These are phyloP conservation scores for Tiliqua scincoides DNA, from an alignment of 2,113 vertebrate species.

Conservation along the genomic window DNA sequence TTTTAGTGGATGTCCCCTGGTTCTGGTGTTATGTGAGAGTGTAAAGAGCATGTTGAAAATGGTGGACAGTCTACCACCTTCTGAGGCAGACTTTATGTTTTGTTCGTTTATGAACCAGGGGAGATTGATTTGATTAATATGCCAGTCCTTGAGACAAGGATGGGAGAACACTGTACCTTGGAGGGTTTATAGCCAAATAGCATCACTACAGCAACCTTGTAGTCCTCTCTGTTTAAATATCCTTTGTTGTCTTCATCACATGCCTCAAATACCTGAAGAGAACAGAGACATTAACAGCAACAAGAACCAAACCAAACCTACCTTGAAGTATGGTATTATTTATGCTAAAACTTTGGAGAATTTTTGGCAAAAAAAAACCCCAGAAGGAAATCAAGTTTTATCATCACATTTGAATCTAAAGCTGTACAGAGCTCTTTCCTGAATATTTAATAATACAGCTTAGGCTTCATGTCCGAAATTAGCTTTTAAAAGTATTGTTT, in stretches of 20 bases:
- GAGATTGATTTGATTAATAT: not conserved
- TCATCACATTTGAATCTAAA: not conserved
- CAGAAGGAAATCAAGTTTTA: not conserved
- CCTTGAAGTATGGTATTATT: rapidly evolving
- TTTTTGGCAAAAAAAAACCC: not conserved
- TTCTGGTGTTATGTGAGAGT: too few relatives aligned
- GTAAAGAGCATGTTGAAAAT: too few relatives aligned
- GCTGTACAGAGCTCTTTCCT: not conserved
- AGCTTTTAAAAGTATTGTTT: not conserved
- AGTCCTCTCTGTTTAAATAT: conserved; percentile 76
- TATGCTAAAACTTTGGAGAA: not conserved
- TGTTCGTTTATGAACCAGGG: not conserved
- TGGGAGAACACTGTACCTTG: conserved; percentile 66
- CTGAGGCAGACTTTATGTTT: not conserved
- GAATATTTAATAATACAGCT: not conserved
- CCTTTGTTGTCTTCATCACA: conserved; percentile 74
- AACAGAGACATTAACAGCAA: not conserved
- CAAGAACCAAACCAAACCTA: not conserved
- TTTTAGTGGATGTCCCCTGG: too few relatives aligned
- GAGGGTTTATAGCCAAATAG: conserved; percentile 80
- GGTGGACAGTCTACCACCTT: too few relatives aligned
- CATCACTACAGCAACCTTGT: conserved; percentile 75
- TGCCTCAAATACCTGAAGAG: conserved; percentile 71
- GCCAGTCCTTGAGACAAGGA: not conserved
- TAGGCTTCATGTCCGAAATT: not conserved